Evolutionary conservation across 2,797 vertebrate genomes (phyloP).

Genomic region (Diglossa cyanea): DNA sequence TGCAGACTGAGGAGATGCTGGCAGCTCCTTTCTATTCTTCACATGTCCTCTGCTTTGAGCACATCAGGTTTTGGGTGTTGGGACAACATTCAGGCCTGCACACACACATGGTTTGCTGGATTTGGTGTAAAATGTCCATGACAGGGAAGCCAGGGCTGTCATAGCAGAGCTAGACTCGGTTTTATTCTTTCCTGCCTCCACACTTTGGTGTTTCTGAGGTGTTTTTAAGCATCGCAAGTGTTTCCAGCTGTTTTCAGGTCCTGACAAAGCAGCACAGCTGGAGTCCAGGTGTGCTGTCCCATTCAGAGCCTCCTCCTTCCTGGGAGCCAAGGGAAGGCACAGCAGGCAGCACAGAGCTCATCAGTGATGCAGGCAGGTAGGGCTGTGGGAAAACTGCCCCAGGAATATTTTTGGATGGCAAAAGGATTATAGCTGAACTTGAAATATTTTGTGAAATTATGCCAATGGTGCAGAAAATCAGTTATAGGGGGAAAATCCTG

Average conservation of each 20-base stretch:
- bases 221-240: background rate
- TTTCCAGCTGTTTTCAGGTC: background rate
- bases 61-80: background rate
- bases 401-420: background rate
- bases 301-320: background rate
- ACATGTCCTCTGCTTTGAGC: accelerated
- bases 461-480: background rate
- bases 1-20: background rate
- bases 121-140: background rate
- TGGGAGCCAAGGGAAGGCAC: background rate
- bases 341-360: background rate
- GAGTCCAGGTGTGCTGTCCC: background rate
- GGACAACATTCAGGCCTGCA: background rate
- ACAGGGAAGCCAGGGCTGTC: background rate
- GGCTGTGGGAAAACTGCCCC: background rate
- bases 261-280: background rate
- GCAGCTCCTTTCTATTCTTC: background rate
- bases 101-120: accelerated
- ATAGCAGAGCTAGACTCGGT: background rate
- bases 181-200: background rate
- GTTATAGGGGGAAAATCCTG: background rate
- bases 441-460: background rate
- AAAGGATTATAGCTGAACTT: background rate
- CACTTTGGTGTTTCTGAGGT: background rate
- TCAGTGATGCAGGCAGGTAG: background rate